Conservation (phyloP, 1,140 invertebrate species). For the Pogonomyrmex californicus region DNA sequence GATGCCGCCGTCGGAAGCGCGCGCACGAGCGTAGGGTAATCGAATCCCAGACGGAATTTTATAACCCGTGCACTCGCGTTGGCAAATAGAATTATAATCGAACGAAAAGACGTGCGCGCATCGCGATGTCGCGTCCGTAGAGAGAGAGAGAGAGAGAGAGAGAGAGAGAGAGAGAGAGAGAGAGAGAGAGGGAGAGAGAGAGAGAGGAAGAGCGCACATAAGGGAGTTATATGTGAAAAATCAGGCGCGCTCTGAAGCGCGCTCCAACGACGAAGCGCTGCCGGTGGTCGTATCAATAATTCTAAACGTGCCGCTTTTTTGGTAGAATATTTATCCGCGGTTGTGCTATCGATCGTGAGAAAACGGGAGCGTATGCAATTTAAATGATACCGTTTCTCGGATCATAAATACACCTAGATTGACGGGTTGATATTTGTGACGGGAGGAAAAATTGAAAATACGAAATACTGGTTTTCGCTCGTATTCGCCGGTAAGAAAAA, state of each 20-base stretch:
- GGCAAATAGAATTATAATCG: slow-evolving; percentile 53
- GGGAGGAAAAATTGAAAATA: slow-evolving; percentile 55
- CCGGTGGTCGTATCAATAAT: slow-evolving; percentile 47
- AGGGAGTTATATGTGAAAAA: slow-evolving; percentile 41
- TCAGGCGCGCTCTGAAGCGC: slow-evolving; percentile 31
- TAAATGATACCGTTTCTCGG: slow-evolving; percentile 59
- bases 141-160: neutral
- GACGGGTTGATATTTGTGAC: slow-evolving; percentile 55
- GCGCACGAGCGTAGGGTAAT: slow-evolving; percentile 25
- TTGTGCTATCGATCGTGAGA: slow-evolving; percentile 53
- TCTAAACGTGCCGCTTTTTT: slow-evolving; percentile 47
- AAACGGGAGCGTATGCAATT: slow-evolving; percentile 59
- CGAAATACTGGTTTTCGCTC: slow-evolving; percentile 14
- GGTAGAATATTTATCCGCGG: slow-evolving; percentile 55
- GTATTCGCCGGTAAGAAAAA: slow-evolving; percentile 2
- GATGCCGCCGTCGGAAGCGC: slow-evolving; percentile 1
- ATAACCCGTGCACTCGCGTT: slow-evolving; percentile 35
- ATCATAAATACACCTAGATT: slow-evolving; percentile 62
- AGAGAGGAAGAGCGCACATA: neutral
- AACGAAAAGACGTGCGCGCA: slow-evolving; percentile 34
- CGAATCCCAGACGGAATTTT: slow-evolving; percentile 35
- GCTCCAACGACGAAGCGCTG: neutral
- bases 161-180: neutral
- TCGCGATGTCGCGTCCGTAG: neutral
- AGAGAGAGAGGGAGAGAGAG: neutral